phyloP scores from a whole-genome alignment of 1,140 invertebrate genomes.

The Brachystomella parvula region DNA sequence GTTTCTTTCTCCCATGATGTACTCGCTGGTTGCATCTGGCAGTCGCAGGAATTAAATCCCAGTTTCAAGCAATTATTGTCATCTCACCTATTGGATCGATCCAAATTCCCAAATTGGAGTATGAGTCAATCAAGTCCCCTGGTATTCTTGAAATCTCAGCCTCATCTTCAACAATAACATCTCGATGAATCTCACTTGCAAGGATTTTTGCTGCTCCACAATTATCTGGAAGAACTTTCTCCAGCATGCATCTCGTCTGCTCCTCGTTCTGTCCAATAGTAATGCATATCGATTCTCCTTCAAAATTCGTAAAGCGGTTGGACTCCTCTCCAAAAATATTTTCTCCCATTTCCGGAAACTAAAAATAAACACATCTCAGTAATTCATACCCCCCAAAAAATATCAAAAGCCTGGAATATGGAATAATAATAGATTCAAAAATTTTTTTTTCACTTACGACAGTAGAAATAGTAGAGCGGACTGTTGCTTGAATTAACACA shows the following conservation, averaged over 20 bases:
- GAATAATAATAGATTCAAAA: constrained; percentile 24
- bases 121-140: constrained; percentile 45
- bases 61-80: not conserved
- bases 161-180: constrained; percentile 44
- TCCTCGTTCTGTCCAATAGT: not conserved
- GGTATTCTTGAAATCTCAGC: constrained; percentile 43
- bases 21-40: constrained; percentile 84
- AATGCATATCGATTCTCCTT: not conserved
- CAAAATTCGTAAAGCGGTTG: not conserved
- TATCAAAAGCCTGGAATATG: constrained; percentile 7
- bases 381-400: too few relatives aligned
- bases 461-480: constrained; percentile 57
- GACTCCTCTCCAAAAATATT: constrained; percentile 6
- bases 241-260: not conserved
- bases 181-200: constrained; percentile 64
- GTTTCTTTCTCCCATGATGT: constrained; percentile 60
- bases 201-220: constrained; percentile 57
- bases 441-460: constrained; percentile 47
- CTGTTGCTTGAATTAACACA: constrained; percentile 72
- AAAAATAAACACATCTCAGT: constrained; percentile 24
- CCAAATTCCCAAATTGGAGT: constrained; percentile 68
- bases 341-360: not conserved
- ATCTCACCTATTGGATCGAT: constrained; percentile 86
- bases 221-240: not conserved
- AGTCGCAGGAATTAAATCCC: too few relatives aligned